phyloP scores from a whole-genome alignment of 1,140 invertebrate genomes.

The Pygmarrhopalites habei region DNA sequence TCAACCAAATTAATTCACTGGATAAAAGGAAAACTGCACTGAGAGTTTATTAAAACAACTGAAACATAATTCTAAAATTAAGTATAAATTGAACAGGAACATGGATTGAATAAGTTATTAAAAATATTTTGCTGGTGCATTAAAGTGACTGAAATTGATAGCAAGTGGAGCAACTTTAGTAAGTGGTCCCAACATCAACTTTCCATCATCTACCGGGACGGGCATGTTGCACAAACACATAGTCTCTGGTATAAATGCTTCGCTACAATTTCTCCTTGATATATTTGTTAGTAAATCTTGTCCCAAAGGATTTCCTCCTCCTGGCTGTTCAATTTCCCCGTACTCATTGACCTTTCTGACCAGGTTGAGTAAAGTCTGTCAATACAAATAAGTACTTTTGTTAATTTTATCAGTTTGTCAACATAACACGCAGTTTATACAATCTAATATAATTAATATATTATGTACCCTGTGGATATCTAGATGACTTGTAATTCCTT shows the following conservation, averaged over 20 bases:
- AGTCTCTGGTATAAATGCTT: neutral
- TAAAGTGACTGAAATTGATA: neutral
- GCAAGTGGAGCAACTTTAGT: neutral
- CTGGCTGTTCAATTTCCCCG: neutral
- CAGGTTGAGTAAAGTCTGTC: conserved; percentile 14
- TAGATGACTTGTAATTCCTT: conserved; percentile 1
- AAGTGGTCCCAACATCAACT: neutral
- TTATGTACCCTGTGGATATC: conserved; percentile 14
- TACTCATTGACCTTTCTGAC: neutral
- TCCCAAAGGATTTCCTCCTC: neutral
- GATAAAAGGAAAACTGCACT: too few relatives aligned
- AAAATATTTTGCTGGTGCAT: too few relatives aligned
- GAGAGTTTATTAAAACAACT: too few relatives aligned
- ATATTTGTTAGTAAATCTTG: neutral
- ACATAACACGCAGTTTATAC: too few relatives aligned
- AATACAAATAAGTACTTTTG: too few relatives aligned
- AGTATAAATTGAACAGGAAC: too few relatives aligned
- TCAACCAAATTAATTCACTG: too few relatives aligned
- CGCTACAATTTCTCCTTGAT: neutral
- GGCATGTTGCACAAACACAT: neutral
- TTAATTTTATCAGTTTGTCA: too few relatives aligned
- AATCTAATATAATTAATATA: too few relatives aligned
- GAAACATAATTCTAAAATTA: too few relatives aligned
- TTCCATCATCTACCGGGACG: neutral
- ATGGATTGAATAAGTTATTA: too few relatives aligned